Evolutionary conservation across 2,888 invertebrate genomes (phyloP), one percentile per base, ranked within the genome.

Genomic region (Dendrolimus pini): DNA sequence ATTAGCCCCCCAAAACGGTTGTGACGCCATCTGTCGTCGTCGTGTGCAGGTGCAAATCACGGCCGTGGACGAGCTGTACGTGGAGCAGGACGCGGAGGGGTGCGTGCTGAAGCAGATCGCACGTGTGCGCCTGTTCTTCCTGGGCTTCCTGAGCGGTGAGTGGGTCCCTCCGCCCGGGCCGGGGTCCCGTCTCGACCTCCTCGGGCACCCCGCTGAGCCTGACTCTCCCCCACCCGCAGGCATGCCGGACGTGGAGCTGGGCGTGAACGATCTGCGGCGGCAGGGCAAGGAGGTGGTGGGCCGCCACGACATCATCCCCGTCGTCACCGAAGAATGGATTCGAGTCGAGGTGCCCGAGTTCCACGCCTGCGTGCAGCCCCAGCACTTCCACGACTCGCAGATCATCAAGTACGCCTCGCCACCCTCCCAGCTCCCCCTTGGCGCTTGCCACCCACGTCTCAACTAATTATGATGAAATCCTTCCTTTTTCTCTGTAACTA

Each of bases 251-350:
- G 95, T 99, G 65, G 99, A 99, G 89, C 90, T 99, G 69, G 99
- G 99, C 6, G 94, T 99, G 59, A 99, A 99, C 85, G 99, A 99
- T 86, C 94, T 98, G 93, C 94, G 97, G 83, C 93, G 99, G n/a
- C 97, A 98, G 85, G 99, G 99, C n/a, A 96, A 96, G 85, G 99
- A 99, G 92, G 98, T 99, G 57, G 99, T 99, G 1, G 98, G 99
- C 0, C 93, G 99, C 6, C 98, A 99, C 85, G 99, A 99, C 88
- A 99, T 99, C 82, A 98, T 99, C 80, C 99, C 99, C 30, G 97
- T 98, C 14, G 96, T 96, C 62, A 99, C 99, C 0, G 99, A 99
- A 88, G 98, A 99, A 88, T 99, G 99, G 99, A 99, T 99, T 77
- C 94, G 98, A 53, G 93, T 99, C 58, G 99, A 99, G 89, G 93